Conservation (phyloP, 2,888 invertebrate genomes). For the Lepidocyrtinus sp. region DNA sequence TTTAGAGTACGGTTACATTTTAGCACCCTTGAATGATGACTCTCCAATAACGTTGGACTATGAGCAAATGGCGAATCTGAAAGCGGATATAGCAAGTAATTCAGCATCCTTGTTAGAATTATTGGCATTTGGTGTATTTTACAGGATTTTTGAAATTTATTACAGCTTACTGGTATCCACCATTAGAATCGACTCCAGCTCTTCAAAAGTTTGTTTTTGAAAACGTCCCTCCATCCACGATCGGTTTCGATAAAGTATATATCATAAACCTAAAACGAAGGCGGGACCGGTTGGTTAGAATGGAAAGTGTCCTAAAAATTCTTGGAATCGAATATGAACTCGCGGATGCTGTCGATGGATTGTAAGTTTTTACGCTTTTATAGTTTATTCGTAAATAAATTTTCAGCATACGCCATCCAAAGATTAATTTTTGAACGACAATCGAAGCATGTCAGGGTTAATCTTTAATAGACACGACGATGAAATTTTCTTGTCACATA, state of each 20-base stretch:
- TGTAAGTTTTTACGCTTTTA: conserved; percentile 75
- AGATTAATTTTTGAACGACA: background rate
- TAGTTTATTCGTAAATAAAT: background rate
- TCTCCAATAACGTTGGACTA: conserved; percentile 79
- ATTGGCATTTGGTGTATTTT: too few relatives aligned
- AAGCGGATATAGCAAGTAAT: conserved; percentile 82
- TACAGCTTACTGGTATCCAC: conserved; percentile 67
- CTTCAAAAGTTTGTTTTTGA: conserved; percentile 51
- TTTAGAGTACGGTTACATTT: conserved; percentile 84
- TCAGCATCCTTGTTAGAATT: too few relatives aligned
- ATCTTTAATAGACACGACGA: too few relatives aligned
- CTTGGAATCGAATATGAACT: conserved; percentile 84
- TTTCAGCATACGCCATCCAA: background rate
- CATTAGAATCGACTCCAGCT: conserved; percentile 47
- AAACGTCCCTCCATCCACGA: conserved; percentile 76
- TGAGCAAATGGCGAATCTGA: conserved; percentile 83
- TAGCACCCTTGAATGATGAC: conserved; percentile 83
- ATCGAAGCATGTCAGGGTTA: too few relatives aligned
- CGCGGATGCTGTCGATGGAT: conserved; percentile 92
- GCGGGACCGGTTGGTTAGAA: conserved; percentile 83
- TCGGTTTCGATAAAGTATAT: conserved; percentile 86
- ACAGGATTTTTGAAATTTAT: conserved; percentile 34
- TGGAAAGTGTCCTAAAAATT: conserved; percentile 85
- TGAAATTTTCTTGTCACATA: too few relatives aligned
- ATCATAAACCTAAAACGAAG: conserved; percentile 93